These are phyloP conservation scores for Heliocidaris tuberculata DNA, from an alignment of 35 echinoderm and acorn worm species.

Conservation along the genomic window DNA sequence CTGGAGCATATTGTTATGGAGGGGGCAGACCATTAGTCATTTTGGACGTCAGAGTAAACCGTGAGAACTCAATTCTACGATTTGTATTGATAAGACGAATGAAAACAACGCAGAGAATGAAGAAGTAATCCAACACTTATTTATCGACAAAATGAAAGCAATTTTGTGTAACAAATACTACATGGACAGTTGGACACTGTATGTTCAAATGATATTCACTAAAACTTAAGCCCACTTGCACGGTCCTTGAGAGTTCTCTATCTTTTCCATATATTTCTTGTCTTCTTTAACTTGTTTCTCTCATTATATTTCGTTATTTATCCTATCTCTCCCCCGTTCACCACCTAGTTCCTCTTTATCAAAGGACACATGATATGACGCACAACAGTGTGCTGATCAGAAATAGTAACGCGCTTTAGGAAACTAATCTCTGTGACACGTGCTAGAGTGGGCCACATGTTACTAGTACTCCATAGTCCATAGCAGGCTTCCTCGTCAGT, in stretches of 20 bases:
- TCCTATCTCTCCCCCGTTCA: background rate
- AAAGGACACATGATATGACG: constrained; percentile 18
- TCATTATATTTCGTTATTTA: background rate
- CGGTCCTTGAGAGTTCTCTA: no score
- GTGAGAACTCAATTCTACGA: background rate
- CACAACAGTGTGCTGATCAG: constrained; percentile 17
- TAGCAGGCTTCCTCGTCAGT: background rate
- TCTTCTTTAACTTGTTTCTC: background rate
- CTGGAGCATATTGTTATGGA: background rate
- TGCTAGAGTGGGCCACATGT: constrained; percentile 26
- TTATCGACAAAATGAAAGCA: background rate
- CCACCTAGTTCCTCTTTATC: background rate
- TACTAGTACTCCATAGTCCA: background rate
- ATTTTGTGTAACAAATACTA: background rate
- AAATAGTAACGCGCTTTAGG: constrained; percentile 15
- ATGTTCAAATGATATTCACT: no score
- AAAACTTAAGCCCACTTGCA: no score
- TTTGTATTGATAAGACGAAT: background rate
- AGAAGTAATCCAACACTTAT: background rate
- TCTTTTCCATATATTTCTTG: background rate
- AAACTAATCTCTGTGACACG: constrained; percentile 26
- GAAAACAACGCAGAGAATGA: background rate
- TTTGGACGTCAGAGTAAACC: background rate
- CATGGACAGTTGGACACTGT: no score
- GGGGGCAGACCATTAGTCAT: background rate